These are phyloP conservation scores for Geodia barretti DNA, from an alignment of 37 sponge, comb jelly and placozoan genomes.

Conservation along the genomic window DNA sequence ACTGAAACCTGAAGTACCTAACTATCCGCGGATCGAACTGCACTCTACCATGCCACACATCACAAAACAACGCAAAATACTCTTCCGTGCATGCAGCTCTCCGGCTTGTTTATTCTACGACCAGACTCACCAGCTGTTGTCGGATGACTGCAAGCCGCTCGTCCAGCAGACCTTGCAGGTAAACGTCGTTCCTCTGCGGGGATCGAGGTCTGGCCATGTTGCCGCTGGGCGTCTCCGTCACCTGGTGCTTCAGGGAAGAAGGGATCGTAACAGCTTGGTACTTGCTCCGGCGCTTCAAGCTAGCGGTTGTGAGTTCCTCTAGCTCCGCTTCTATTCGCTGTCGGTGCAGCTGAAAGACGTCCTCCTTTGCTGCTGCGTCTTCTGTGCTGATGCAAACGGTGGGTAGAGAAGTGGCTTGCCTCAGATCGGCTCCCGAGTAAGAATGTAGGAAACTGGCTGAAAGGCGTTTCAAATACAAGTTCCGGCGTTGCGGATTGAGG, in stretches of 20 bases:
- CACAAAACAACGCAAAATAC: too few relatives aligned
- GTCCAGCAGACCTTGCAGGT: conserved; percentile 4
- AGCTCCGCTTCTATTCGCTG: background rate
- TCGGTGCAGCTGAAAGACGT: background rate
- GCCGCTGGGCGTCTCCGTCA: background rate
- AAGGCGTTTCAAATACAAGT: background rate
- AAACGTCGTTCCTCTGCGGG: background rate
- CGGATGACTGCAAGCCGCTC: conserved; percentile 1
- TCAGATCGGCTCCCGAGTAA: too few relatives aligned
- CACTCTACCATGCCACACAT: too few relatives aligned
- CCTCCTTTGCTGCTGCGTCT: too few relatives aligned
- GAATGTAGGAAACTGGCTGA: background rate
- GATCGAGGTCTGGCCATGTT: conserved; percentile 17
- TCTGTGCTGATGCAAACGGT: background rate
- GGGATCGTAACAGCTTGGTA: conserved; percentile 12
- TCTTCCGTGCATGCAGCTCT: too few relatives aligned
- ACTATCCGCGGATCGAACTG: too few relatives aligned
- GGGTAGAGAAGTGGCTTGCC: background rate
- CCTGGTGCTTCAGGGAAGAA: background rate
- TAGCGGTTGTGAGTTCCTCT: background rate
- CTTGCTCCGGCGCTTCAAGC: too few relatives aligned
- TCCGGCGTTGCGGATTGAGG: background rate
- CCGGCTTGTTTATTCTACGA: too few relatives aligned
- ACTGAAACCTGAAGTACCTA: too few relatives aligned
- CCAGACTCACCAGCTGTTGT: conserved; percentile 30